These are phyloP conservation scores for Caprella mutica DNA, from an alignment of 2,888 invertebrate genomes.

Conservation along the genomic window DNA sequence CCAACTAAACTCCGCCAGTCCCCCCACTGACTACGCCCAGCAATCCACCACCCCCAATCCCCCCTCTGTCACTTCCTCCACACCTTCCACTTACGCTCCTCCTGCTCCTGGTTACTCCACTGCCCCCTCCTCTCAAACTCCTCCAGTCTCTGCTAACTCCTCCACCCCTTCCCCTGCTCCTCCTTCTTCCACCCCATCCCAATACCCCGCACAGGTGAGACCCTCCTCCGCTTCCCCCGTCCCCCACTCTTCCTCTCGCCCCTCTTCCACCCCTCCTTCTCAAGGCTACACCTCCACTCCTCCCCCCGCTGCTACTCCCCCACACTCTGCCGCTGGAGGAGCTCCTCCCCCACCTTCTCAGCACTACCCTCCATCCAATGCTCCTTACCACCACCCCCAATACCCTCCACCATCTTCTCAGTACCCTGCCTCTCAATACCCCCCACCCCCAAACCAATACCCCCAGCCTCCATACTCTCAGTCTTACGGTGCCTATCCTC, in stretches of 20 bases:
- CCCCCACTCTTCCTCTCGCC: neutral
- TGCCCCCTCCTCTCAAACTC: neutral
- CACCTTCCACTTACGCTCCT: neutral
- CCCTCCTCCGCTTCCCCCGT: neutral
- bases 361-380: constrained; percentile 22
- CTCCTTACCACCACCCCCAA: constrained; percentile 23
- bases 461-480: constrained; percentile 28
- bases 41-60: neutral
- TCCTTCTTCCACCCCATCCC: neutral
- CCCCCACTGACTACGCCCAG: neutral
- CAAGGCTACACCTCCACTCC: constrained; percentile 27
- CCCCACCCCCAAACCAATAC: constrained; percentile 28
- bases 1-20: neutral
- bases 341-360: constrained; percentile 18
- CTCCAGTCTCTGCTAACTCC: constrained; percentile 1
- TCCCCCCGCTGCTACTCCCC: constrained; percentile 19
- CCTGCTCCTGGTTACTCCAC: neutral
- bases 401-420: constrained; percentile 24
- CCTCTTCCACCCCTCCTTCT: constrained; percentile 16
- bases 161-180: constrained; percentile 1
- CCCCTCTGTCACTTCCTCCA: neutral
- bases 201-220: constrained; percentile 5
- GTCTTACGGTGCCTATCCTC: constrained; percentile 28
- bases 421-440: constrained; percentile 23
- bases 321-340: neutral